These are phyloP conservation scores for Caenorhabditis sulstoni DNA, from an alignment of 2,888 invertebrate species.

Conservation along the genomic window DNA sequence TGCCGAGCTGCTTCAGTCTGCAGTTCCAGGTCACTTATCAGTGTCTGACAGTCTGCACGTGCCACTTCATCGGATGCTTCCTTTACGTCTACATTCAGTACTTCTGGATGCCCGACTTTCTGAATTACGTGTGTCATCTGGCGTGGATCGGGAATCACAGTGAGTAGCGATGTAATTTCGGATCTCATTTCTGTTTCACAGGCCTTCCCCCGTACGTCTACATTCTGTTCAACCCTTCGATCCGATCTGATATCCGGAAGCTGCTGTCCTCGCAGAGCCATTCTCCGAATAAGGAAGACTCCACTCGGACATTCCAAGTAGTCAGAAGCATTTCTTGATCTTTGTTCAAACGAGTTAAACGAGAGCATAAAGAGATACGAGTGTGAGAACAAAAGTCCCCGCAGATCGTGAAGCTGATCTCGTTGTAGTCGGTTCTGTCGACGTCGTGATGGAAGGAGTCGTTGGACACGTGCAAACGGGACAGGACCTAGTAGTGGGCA, in stretches of 20 bases:
- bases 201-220: constrained; percentile 58
- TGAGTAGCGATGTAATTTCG: too few species aligned
- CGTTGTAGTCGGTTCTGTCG: not conserved
- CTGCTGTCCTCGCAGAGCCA: not conserved
- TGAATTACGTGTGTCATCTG: constrained; percentile 55
- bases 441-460: not conserved
- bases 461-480: too few species aligned
- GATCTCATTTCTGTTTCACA: too few species aligned
- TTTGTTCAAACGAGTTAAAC: not conserved
- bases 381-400: not conserved
- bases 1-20: not conserved
- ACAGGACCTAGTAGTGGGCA: too few species aligned
- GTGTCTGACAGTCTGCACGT: constrained; percentile 52
- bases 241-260: constrained; percentile 41
- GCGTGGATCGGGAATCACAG: constrained; percentile 67
- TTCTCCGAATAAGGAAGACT: constrained; percentile 19
- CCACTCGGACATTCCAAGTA: constrained; percentile 21
- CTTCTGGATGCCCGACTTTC: constrained; percentile 51
- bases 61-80: constrained; percentile 62
- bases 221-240: constrained; percentile 49
- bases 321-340: constrained; percentile 27
- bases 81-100: constrained; percentile 64
- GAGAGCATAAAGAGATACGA: not conserved
- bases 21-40: constrained; percentile 48
- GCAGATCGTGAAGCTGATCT: not conserved